Conservation (phyloP, 2,888 invertebrate genomes). For the Ceriagrion tenellum region DNA sequence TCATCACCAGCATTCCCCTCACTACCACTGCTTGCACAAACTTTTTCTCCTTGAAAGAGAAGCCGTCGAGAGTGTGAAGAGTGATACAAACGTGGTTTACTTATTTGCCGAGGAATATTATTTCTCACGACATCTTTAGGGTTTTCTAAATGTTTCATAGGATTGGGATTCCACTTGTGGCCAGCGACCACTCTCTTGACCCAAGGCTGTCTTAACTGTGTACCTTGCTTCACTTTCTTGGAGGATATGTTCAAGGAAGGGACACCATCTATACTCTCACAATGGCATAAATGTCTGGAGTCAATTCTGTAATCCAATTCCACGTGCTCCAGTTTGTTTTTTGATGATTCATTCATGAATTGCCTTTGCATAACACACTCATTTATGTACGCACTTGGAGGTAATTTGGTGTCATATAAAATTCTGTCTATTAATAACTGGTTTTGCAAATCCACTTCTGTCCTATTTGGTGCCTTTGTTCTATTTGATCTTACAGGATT, state of each 20-base stretch:
- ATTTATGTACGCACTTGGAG: slow-evolving; percentile 67
- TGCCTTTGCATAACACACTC: slow-evolving; percentile 2
- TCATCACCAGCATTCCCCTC: slow-evolving; percentile 58
- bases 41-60: background rate
- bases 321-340: background rate
- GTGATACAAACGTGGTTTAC: slow-evolving; percentile 13
- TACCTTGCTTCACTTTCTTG: background rate
- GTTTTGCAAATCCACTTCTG: slow-evolving; percentile 34
- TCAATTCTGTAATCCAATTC: background rate
- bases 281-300: background rate
- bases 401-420: slow-evolving; percentile 64
- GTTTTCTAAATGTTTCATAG: background rate
- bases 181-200: background rate
- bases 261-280: background rate
- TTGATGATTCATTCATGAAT: background rate
- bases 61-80: background rate
- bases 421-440: slow-evolving; percentile 69
- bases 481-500: background rate
- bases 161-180: background rate
- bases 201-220: background rate
- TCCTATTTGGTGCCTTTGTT: background rate
- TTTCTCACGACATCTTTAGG: slow-evolving; percentile 27
- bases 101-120: background rate
- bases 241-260: slow-evolving; percentile 7
- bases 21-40: slow-evolving; percentile 36